Percentiles rank a stretch among this genome's conserved stretches.
Conservation (phyloP, 2,888 invertebrate genomes). For the Synanthedon andrenaeformis region DNA sequence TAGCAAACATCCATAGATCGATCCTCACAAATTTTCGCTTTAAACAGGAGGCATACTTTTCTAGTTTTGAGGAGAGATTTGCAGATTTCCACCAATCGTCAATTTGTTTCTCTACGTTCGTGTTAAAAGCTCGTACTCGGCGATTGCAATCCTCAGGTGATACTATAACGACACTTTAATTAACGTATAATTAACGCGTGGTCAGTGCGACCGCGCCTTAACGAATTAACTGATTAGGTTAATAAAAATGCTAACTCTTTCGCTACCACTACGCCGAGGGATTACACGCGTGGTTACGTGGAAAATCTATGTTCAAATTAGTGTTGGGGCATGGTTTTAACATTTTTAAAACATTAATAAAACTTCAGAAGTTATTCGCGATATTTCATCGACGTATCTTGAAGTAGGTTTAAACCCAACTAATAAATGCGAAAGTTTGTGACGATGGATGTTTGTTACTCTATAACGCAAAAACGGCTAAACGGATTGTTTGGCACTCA, state of each 20-base stretch:
- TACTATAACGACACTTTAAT: conserved; percentile 2
- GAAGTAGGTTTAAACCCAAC: no score
- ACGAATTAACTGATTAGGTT: conserved; percentile 62
- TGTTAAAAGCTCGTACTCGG: background rate
- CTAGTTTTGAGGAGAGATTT: no score
- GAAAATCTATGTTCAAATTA: conserved; percentile 42
- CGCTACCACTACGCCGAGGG: conserved; percentile 36
- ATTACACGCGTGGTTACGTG: conserved; percentile 25
- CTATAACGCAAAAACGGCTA: no score
- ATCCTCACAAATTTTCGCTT: no score
- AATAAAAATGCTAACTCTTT: conserved; percentile 66
- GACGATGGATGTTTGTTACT: no score
- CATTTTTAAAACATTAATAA: conserved; percentile 4
- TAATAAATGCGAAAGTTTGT: no score
- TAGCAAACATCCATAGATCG: no score
- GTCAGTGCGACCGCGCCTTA: conserved; percentile 1
- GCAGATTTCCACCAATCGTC: no score
- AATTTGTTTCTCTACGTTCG: background rate
- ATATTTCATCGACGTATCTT: no score
- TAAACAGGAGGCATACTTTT: no score
- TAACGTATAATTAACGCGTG: conserved; percentile 1
- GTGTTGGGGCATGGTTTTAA: conserved; percentile 11
- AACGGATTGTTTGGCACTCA: no score
- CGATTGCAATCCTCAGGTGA: conserved; percentile 6
- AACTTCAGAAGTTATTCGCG: background rate